Evolutionary conservation across 2,113 vertebrate species (phyloP), one percentile per base, ranked within the genome.

Genomic region (Nothocercus nigrocapillus): DNA sequence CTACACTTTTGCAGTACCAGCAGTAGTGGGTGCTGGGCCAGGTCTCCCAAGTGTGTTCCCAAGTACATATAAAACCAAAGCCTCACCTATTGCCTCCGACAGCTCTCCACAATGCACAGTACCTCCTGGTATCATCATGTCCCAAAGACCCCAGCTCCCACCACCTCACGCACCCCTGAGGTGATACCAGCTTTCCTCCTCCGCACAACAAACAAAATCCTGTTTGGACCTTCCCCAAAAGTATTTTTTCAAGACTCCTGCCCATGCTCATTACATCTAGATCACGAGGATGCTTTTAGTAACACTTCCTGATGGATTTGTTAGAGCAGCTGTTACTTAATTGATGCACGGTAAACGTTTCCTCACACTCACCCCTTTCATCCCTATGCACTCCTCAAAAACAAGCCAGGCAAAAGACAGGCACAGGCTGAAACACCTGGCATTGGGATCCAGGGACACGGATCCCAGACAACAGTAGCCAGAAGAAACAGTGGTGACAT

Each of bases 271-370:
- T 91, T 94, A 92, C 24, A 3, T 14, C 9, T 5, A 91, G 38
- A 92, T 90, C 80, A 93, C 90, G 47, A 92, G 56, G 80, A 96
- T 79, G 83, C 94, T 92, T 84, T 97, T 54, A 90, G 73, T 56
- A 88, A 86, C 0, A 0, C 8, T 86, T 78, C 80, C 51, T 86
- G 54, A 38, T 16, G 51, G 85, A 88, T 77, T 69, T 63, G n/a
- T 86, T 66, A 56, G 42, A 56, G 18, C 58, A 85, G 88, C 86
- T 73, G 85, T 67, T 54, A 89, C 56, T 61, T 32, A 64, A 64
- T 53, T 59, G 76, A 95, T 15, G 25, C 79, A 75, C 19, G 47
- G 42, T 32, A 54, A 64, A 61, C 72, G 64, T 49, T 66, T 13
- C n/a, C n/a, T 88, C 68, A 56, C 3, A 1, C 27, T 90, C 51